phyloP scores from a whole-genome alignment of 2,113 vertebrate species.

The Pterocles gutturalis region DNA sequence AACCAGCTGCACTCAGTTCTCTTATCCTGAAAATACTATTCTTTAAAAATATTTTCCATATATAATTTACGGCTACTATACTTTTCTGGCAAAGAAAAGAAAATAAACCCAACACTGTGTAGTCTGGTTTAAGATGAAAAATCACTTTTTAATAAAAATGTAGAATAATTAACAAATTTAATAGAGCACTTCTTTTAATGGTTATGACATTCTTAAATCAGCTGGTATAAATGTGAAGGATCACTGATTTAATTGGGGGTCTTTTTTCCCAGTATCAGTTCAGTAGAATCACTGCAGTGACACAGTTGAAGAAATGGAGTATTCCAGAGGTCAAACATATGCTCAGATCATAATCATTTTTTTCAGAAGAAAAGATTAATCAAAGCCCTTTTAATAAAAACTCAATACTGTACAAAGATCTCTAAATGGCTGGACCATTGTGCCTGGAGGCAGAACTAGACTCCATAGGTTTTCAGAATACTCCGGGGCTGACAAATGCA shows the following conservation, averaged over 20 bases:
- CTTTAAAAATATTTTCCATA: slow-evolving; percentile 70
- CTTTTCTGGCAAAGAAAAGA: slow-evolving; percentile 43
- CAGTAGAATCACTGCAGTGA: background rate
- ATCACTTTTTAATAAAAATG: background rate
- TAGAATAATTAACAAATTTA: slow-evolving; percentile 4
- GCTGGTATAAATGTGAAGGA: background rate
- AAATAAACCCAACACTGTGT: slow-evolving; percentile 29
- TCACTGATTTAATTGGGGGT: background rate
- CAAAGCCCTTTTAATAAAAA: slow-evolving; percentile 1
- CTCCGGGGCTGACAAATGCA: background rate
- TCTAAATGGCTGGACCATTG: background rate
- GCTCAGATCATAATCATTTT: background rate
- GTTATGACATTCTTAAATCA: background rate
- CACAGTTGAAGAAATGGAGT: background rate
- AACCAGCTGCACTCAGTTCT: slow-evolving; percentile 54
- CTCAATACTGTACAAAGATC: background rate
- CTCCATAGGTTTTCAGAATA: background rate
- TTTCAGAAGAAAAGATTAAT: slow-evolving; percentile 19
- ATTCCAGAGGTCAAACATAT: background rate
- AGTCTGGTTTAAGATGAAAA: slow-evolving; percentile 34
- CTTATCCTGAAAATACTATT: slow-evolving; percentile 48
- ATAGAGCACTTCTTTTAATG: background rate
- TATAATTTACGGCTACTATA: slow-evolving; percentile 67
- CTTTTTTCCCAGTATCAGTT: background rate
- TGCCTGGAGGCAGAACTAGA: background rate